Percentiles rank a stretch among this genome's conserved stretches.
Conservation (phyloP, 2,797 vertebrate species). For the Oceanodroma leucorhoa region DNA sequence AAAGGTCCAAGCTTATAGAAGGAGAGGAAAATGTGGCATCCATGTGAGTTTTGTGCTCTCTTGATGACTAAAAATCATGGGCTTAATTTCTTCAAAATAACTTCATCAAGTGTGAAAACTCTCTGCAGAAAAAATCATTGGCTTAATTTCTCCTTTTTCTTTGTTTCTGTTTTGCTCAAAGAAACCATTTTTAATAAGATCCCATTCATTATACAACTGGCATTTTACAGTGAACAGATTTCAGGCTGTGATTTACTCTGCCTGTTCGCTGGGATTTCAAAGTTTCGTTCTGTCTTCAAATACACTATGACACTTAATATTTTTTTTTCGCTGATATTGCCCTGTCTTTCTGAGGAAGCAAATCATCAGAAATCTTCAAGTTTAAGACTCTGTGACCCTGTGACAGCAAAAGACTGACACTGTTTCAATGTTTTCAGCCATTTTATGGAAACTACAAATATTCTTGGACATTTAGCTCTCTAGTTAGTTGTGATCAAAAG, state of each 20-base stretch:
- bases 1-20: background rate
- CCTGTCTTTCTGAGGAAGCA: background rate
- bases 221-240: background rate
- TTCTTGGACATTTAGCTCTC: background rate
- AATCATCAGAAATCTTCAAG: background rate
- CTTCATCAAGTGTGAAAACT: background rate
- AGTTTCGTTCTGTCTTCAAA: background rate
- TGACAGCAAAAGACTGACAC: fast-evolving
- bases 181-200: background rate
- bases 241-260: background rate
- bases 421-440: background rate
- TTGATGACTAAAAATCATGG: background rate
- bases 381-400: background rate
- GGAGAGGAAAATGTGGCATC: background rate
- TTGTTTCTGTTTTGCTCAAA: background rate
- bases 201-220: background rate
- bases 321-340: background rate
- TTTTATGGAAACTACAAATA: background rate
- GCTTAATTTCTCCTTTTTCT: background rate
- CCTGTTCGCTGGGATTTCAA: background rate
- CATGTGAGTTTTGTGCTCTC: background rate
- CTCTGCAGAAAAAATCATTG: background rate
- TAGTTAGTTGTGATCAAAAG: background rate
- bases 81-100: no score
- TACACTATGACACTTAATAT: fast-evolving